Evolutionary conservation across 2,888 invertebrate species (phyloP).

Genomic region (Nomada lathburiana): DNA sequence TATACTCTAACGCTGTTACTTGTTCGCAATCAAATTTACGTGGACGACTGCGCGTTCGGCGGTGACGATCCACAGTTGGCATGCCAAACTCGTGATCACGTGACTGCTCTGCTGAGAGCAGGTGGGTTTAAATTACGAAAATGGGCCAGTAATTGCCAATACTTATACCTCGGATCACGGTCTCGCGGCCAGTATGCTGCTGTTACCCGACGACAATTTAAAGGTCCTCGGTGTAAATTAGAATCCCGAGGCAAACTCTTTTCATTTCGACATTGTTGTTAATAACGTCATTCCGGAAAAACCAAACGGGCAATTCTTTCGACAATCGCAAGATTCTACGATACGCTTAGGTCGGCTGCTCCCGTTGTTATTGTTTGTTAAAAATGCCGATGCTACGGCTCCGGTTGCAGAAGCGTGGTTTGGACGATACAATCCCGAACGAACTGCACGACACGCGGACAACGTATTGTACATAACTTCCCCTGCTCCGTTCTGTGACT

Average conservation of each 20-base stretch:
- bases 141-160: neutral
- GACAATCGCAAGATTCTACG: constrained; percentile 1
- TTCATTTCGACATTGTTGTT: neutral
- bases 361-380: neutral
- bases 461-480: neutral
- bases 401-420: constrained; percentile 1
- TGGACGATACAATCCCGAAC: neutral
- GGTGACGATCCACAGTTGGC: constrained; percentile 6
- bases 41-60: neutral
- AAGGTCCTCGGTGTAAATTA: neutral
- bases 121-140: neutral
- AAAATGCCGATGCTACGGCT: neutral
- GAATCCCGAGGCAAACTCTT: neutral
- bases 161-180: neutral
- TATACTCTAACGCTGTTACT: neutral
- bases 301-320: neutral
- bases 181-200: neutral
- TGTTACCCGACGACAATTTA: constrained; percentile 2
- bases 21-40: constrained; percentile 6
- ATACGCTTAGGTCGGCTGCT: neutral
- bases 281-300: neutral
- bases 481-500: neutral
- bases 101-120: neutral
- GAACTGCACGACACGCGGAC: constrained; percentile 6
- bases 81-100: neutral